Conservation (phyloP, 2,888 invertebrate species). For the Athalia rosae region DNA sequence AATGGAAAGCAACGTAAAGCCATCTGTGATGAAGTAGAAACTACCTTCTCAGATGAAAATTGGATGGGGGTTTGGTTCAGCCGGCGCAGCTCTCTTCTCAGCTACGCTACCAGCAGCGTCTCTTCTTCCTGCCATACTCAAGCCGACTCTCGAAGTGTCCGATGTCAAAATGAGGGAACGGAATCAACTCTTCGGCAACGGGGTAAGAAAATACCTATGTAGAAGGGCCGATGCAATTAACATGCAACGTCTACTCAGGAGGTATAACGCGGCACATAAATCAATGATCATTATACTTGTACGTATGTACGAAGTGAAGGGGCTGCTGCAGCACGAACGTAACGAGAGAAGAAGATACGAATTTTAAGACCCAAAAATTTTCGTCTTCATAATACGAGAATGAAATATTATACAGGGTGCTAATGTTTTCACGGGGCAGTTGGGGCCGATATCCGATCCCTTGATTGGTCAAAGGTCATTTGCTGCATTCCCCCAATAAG, state of each 20-base stretch:
- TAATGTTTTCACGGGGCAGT: conserved; percentile 34
- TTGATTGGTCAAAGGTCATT: conserved; percentile 17
- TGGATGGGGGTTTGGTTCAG: not conserved
- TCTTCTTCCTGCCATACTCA: not conserved
- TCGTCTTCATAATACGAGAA: conserved; percentile 6
- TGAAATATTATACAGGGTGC: conserved; percentile 33
- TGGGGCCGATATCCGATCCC: conserved; percentile 15
- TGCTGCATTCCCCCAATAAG: not conserved
- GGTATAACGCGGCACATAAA: conserved; percentile 31
- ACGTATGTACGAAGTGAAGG: too few relatives aligned
- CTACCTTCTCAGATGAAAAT: not conserved
- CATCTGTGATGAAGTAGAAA: conserved; percentile 30
- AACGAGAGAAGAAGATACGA: conserved; percentile 35
- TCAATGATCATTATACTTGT: conserved; percentile 41
- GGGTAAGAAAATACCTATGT: conserved; percentile 31
- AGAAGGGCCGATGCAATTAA: too few relatives aligned
- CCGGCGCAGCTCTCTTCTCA: not conserved
- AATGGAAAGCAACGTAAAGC: conserved; percentile 26
- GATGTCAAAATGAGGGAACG: conserved; percentile 29
- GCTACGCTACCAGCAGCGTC: too few relatives aligned
- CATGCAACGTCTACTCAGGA: not conserved
- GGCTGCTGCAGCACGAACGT: conserved; percentile 27
- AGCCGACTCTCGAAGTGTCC: conserved; percentile 10
- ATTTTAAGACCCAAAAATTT: conserved; percentile 18
- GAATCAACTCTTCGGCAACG: conserved; percentile 22